Base-by-base conservation (phyloP, 2,797 vertebrate species). In the Cryptoprocta ferox region DNA sequence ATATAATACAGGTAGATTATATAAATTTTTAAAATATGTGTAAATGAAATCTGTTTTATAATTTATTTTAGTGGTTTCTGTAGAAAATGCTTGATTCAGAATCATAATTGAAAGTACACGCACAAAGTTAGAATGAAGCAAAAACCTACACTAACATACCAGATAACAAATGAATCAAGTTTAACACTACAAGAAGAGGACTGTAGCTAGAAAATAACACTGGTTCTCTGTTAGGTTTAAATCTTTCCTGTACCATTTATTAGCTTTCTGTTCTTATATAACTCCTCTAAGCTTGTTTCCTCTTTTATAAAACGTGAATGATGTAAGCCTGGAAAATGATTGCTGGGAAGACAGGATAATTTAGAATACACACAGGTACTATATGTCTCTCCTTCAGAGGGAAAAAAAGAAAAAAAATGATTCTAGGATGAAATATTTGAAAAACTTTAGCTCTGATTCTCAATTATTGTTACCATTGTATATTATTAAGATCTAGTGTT, bases 61-160 rank as follows among this genome's bases (percentile, higher is more conserved):
- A 30, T 59, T 93, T 87, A 66, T 81, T 89, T 79, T 45, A 79
- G 26, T 83, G 61, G 11, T 59, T 80, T 89, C 42, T 78, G 30
- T 45, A 88, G 78, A 91, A 93, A 91, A 84, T 82, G 42, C 14
- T 93, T 71, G 32, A 59, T 73, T 79, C 45, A 84, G 19, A 68
- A 91, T 79, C 63, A 65, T 93, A 84, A 92, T 84, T 92, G 87
- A 89, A 90, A 71, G 89, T 73, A 79, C 26, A 37, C 42, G 65
- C 19, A 68, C 35, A 68, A 9, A 50, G 35, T 63, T 94, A 68
- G 48, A 85, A 32, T 66, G 28, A 63, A 61, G 8, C 39, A 37
- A 63, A 78, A 48, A 45, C 30, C 35, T 56, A 50, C 28, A n/a
- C 32, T 88, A 95, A 70, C 59, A 42, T 83, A 79, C 26, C 39